Percentiles rank a stretch among this genome's conserved stretches.
phyloP scores from a whole-genome alignment of 2,888 invertebrate genomes.

The Pasiphila rectangulata region DNA sequence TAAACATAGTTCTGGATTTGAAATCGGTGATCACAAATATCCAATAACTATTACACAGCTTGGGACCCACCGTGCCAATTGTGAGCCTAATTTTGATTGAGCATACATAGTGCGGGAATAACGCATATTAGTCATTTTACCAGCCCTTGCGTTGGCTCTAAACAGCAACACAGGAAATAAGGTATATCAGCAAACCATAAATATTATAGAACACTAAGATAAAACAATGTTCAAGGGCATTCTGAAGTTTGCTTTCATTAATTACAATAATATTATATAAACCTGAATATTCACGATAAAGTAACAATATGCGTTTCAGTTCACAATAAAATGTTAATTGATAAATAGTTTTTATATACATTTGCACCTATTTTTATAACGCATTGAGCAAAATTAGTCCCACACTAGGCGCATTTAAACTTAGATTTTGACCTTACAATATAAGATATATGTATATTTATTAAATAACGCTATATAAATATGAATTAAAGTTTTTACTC shows the following conservation, averaged over 20 bases:
- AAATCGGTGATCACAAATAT: not conserved
- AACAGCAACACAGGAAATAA: slow-evolving; percentile 2
- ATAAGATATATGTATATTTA: slow-evolving; percentile 65
- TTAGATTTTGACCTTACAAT: slow-evolving; percentile 66
- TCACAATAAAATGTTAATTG: not conserved
- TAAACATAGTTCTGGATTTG: not conserved
- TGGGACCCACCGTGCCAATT: slow-evolving; percentile 46
- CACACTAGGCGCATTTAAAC: slow-evolving; percentile 53
- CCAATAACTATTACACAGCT: slow-evolving; percentile 38
- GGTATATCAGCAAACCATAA: slow-evolving; percentile 2
- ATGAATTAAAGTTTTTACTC: slow-evolving; percentile 62
- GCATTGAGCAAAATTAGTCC: slow-evolving; percentile 53
- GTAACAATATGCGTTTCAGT: slow-evolving; percentile 6
- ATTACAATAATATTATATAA: slow-evolving; percentile 11
- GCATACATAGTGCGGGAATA: not conserved
- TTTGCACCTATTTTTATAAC: slow-evolving; percentile 20
- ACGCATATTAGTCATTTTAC: slow-evolving; percentile 7
- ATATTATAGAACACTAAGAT: slow-evolving; percentile 5
- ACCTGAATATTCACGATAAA: slow-evolving; percentile 1
- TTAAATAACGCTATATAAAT: slow-evolving; percentile 65
- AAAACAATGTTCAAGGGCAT: slow-evolving; percentile 3
- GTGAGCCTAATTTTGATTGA: slow-evolving; percentile 47
- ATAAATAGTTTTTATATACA: slow-evolving; percentile 19
- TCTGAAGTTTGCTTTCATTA: slow-evolving; percentile 7
- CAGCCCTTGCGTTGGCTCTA: not conserved